Conservation (phyloP, 2,113 vertebrate genomes). For the Arothron firmamentum region DNA sequence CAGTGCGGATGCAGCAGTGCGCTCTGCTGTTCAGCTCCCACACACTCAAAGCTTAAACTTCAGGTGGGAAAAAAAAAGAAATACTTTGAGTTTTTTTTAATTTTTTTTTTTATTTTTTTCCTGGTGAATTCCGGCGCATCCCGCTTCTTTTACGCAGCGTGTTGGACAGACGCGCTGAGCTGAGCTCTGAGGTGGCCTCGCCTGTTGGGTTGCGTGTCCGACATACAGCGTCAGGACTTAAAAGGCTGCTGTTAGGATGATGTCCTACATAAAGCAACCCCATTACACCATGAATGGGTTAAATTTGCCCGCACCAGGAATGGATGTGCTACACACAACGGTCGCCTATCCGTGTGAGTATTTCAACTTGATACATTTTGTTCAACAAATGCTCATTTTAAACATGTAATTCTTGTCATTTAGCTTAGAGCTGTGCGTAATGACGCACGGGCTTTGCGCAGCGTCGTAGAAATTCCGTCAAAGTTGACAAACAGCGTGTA, state of each 20-base stretch:
- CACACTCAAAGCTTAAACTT: slow-evolving; percentile 1
- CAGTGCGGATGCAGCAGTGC: slow-evolving; percentile 16
- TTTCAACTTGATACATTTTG: too few relatives aligned
- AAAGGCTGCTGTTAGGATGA: slow-evolving; percentile 73
- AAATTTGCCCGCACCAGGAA: slow-evolving; percentile 74
- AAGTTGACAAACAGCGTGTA: not conserved
- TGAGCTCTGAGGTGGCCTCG: slow-evolving; percentile 26
- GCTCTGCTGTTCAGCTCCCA: slow-evolving; percentile 16
- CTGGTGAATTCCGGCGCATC: slow-evolving; percentile 12
- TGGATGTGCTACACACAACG: slow-evolving; percentile 82
- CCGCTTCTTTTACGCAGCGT: slow-evolving; percentile 10
- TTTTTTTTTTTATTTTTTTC: not conserved
- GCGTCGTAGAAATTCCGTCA: not conserved
- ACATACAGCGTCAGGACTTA: slow-evolving; percentile 53
- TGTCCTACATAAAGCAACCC: slow-evolving; percentile 86
- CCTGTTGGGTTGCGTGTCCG: slow-evolving; percentile 45
- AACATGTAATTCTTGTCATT: not conserved
- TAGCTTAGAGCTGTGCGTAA: slow-evolving; percentile 18
- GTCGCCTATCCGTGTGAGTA: slow-evolving; percentile 84
- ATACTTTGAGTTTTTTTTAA: not conserved
- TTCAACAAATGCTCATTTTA: too few relatives aligned
- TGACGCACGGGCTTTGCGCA: slow-evolving; percentile 25
- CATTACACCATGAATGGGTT: slow-evolving; percentile 84
- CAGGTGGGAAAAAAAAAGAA: not conserved
- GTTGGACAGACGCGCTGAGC: slow-evolving; percentile 20